These are phyloP conservation scores for Rhynchonycteris naso DNA, from an alignment of 2,797 vertebrate species.

Conservation along the genomic window DNA sequence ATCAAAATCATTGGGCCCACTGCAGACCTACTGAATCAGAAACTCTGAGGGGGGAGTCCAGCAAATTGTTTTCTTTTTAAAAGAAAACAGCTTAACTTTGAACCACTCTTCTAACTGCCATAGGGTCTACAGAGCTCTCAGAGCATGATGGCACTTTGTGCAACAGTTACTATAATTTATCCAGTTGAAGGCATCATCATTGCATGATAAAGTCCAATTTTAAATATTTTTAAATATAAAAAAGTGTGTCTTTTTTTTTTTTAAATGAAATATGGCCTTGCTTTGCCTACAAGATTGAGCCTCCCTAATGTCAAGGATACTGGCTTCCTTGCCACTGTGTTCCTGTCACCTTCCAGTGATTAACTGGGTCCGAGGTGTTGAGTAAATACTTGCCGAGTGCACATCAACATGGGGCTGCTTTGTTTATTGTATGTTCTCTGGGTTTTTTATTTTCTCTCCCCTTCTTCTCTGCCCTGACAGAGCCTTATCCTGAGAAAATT, in stretches of 20 bases:
- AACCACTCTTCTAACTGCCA: not conserved
- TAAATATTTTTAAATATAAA: not conserved
- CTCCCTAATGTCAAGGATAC: not conserved
- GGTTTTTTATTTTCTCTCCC: not conserved
- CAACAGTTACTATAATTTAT: not conserved
- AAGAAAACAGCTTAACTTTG: not conserved
- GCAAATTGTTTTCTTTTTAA: rapidly evolving
- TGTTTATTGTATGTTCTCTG: not conserved
- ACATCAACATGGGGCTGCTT: not conserved
- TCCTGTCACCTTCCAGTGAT: not conserved
- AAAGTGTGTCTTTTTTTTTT: rapidly evolving
- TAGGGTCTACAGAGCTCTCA: no score
- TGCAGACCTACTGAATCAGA: not conserved
- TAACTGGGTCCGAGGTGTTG: not conserved
- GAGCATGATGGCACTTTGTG: not conserved
- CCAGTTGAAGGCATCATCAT: not conserved
- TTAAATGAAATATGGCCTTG: not conserved
- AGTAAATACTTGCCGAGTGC: not conserved
- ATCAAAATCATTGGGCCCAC: not conserved
- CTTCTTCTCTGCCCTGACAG: not conserved
- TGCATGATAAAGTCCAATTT: not conserved
- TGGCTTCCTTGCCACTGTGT: not conserved
- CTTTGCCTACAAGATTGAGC: not conserved
- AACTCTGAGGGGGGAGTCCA: not conserved
- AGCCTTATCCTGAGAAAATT: not conserved